Percentiles rank a stretch among this genome's conserved stretches.
Evolutionary conservation across 2,888 invertebrate species (phyloP).

Genomic region (Drosophila limbata): DNA sequence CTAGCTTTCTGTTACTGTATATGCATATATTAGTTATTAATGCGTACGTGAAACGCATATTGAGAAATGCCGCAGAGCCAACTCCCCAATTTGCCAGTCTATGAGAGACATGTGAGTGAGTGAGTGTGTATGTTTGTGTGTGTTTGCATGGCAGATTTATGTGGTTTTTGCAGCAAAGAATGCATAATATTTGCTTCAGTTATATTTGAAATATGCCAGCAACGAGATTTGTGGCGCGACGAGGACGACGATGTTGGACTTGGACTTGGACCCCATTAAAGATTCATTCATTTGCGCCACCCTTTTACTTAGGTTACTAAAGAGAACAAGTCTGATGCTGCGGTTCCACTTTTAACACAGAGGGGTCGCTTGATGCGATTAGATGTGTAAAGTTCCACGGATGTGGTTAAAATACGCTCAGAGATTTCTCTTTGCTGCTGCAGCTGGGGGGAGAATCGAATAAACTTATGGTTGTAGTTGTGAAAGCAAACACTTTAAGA

Average conservation of each 20-base stretch:
- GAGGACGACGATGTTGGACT: conserved; percentile 19
- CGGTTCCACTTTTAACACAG: conserved; percentile 59
- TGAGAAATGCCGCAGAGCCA: conserved; percentile 71
- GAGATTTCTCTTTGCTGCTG: conserved; percentile 17
- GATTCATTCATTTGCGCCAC: conserved; percentile 70
- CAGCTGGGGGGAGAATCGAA: neutral
- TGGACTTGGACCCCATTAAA: conserved; percentile 66
- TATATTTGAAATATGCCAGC: conserved; percentile 68
- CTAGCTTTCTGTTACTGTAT: conserved; percentile 64
- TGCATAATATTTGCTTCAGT: conserved; percentile 74
- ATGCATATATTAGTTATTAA: conserved; percentile 80
- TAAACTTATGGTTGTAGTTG: conserved; percentile 4
- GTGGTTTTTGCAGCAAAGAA: conserved; percentile 79
- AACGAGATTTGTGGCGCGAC: conserved; percentile 70
- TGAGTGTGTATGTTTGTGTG: conserved; percentile 23
- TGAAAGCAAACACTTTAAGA: conserved; percentile 13
- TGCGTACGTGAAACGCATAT: conserved; percentile 80
- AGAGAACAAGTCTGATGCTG: conserved; percentile 41
- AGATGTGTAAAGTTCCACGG: conserved; percentile 61
- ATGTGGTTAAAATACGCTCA: conserved; percentile 55
- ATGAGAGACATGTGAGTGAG: conserved; percentile 16
- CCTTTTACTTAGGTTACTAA: conserved; percentile 32
- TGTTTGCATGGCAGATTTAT: conserved; percentile 72
- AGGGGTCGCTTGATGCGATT: conserved; percentile 41
- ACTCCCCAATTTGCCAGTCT: conserved; percentile 59